Base-by-base conservation (phyloP, 1,140 invertebrate species). In the Elymnias hypermnestra region DNA sequence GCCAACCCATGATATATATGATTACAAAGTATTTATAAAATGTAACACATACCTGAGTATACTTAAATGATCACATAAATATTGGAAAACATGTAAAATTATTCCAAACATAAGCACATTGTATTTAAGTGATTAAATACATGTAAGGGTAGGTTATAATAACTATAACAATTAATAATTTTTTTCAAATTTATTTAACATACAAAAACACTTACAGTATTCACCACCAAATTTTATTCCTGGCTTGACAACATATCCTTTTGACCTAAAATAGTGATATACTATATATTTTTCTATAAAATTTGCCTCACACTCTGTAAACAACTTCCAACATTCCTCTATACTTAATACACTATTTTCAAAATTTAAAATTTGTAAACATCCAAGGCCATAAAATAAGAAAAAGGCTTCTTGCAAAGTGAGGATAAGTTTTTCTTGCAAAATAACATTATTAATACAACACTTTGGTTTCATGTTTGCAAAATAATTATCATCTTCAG, bases 201-300 rank as follows among this genome's bases (percentile, higher is more conserved):
- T 10, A 55, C 33, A 40, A 39, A 25, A 9, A 15, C 36, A 87
- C 91, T 91, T 90, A 96, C 95, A 87, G 86, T 91, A 97, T 74
- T 97, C 93, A 13, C 93, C 93, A 25, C 95, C 95, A 90, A 94
- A 97, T 81, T 97, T 96, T 1, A 96, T 85, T 36, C 95, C 95
- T 48, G 92, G 88, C 74, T 95, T 96, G 0, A 97, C 94, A 35
- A 97, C 89, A 94, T 96, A 98, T 17, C 94, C 94, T 86, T 95
- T 96, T 9, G 92, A 91, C 57, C 94, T 89, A 67, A 93, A 95
- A 85, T 97, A 93, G 83, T 95, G 91, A 87, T 97, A 98, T 8
- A 91, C 92, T 36, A 93, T 88, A 83, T 97, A 95, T 61, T 90
- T 91, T 21, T 88, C 82, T n/a, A 93, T 26, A 87, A 97, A 97